Conservation (phyloP, 2,888 invertebrate species). For the Euproctis similis region DNA sequence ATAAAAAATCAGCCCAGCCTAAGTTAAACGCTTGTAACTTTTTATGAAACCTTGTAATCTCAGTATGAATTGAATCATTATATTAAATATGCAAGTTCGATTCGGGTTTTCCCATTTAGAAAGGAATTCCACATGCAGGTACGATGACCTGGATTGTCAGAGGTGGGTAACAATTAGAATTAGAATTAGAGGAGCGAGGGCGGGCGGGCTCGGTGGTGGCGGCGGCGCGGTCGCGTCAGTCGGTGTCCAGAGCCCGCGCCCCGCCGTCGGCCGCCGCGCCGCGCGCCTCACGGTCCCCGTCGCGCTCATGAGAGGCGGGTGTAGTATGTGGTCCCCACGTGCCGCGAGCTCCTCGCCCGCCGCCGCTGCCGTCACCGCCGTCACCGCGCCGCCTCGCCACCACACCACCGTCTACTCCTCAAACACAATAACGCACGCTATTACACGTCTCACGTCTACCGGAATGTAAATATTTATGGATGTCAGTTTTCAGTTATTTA, state of each 20-base stretch:
- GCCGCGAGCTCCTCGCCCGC: slow-evolving; percentile 47
- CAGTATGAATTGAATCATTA: slow-evolving; percentile 42
- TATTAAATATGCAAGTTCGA: slow-evolving; percentile 58
- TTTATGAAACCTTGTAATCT: slow-evolving; percentile 49
- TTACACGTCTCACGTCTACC: slow-evolving; percentile 56
- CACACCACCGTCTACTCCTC: slow-evolving; percentile 34
- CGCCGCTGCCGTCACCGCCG: slow-evolving; percentile 39
- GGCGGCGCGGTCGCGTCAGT: slow-evolving; percentile 22
- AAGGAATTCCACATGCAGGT: slow-evolving; percentile 57
- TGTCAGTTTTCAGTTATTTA: slow-evolving; percentile 75
- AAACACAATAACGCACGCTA: slow-evolving; percentile 51
- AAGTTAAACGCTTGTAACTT: slow-evolving; percentile 48
- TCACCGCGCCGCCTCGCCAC: slow-evolving; percentile 28
- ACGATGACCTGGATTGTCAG: slow-evolving; percentile 65
- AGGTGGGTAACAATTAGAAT: slow-evolving; percentile 69
- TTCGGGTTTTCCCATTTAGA: slow-evolving; percentile 40
- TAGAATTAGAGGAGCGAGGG: slow-evolving; percentile 55
- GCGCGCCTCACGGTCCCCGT: slow-evolving; percentile 30
- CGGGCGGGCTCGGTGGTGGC: slow-evolving; percentile 28
- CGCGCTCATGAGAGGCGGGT: slow-evolving; percentile 38
- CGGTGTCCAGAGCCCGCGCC: slow-evolving; percentile 24
- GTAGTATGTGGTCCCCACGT: slow-evolving; percentile 57
- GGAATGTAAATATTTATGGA: slow-evolving; percentile 75
- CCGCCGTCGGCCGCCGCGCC: slow-evolving; percentile 36
- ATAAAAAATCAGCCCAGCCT: slow-evolving; percentile 34